phyloP scores from a whole-genome alignment of 2,113 vertebrate genomes.

The Rynchops niger region DNA sequence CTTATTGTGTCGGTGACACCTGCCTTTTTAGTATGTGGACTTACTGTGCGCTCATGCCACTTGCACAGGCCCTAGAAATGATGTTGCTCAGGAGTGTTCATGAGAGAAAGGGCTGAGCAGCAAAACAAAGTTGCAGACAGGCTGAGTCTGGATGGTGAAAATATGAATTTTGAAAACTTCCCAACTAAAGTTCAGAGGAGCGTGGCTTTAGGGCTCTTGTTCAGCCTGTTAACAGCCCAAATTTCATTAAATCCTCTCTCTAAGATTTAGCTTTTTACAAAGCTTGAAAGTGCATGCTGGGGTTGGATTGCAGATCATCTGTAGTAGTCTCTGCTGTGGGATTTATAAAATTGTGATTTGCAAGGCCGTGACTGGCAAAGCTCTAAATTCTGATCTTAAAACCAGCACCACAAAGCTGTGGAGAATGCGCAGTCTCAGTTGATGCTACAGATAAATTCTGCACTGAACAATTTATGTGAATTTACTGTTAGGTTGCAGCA shows the following conservation, averaged over 20 bases:
- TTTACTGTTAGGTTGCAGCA: neutral
- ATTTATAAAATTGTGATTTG: constrained; percentile 39
- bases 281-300: neutral
- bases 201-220: neutral
- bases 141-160: neutral
- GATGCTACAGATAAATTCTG: neutral
- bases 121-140: neutral
- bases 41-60: neutral
- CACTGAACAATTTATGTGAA: neutral
- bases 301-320: constrained; percentile 18
- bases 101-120: neutral
- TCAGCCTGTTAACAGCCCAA: neutral
- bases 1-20: constrained; percentile 58
- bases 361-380: neutral
- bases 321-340: neutral
- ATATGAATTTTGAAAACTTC: neutral
- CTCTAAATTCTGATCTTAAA: constrained; percentile 41
- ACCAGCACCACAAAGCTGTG: neutral
- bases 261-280: neutral
- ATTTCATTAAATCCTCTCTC: constrained; percentile 1
- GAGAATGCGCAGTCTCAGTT: neutral
- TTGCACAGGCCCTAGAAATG: neutral
- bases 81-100: neutral
- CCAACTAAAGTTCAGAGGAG: neutral
- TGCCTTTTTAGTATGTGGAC: constrained; percentile 42